Evolutionary conservation across 2,888 invertebrate genomes (phyloP).

Genomic region (Petrophora chlorosata): DNA sequence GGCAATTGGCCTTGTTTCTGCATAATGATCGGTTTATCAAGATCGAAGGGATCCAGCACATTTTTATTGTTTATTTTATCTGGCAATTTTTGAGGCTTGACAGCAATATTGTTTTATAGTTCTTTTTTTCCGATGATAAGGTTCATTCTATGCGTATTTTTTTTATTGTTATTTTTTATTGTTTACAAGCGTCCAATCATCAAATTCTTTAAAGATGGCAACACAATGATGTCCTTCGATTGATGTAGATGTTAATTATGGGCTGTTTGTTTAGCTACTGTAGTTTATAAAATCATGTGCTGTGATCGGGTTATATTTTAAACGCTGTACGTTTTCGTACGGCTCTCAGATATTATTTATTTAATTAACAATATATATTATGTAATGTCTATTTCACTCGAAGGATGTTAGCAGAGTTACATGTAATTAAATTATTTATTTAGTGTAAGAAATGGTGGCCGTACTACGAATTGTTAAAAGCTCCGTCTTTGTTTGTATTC

Average conservation of each 20-base stretch:
- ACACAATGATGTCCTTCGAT: constrained; percentile 39
- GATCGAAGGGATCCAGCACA: neutral
- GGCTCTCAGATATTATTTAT: constrained; percentile 4
- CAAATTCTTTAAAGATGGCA: constrained; percentile 45
- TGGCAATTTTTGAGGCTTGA: neutral
- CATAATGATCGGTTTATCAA: neutral
- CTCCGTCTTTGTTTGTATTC: constrained; percentile 19
- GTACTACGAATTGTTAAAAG: constrained; percentile 39
- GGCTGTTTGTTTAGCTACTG: constrained; percentile 21
- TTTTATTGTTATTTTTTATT: constrained; percentile 18
- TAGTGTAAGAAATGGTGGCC: constrained; percentile 52
- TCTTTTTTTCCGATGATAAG: constrained; percentile 13
- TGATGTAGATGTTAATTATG: constrained; percentile 27
- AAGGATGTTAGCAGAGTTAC: constrained; percentile 45
- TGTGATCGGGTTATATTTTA: constrained; percentile 9
- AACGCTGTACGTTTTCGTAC: constrained; percentile 22
- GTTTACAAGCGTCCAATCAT: constrained; percentile 41
- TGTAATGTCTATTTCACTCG: constrained; percentile 40
- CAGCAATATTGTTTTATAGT: neutral
- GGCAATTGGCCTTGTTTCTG: constrained; percentile 11
- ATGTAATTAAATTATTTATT: constrained; percentile 61
- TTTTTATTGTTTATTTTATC: neutral
- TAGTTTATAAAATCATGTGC: constrained; percentile 8
- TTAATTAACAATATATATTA: neutral
- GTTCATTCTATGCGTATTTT: constrained; percentile 32